Evolutionary conservation across 92 coral and sea anemone genomes (phyloP).

Genomic region (Muricea muricata): DNA sequence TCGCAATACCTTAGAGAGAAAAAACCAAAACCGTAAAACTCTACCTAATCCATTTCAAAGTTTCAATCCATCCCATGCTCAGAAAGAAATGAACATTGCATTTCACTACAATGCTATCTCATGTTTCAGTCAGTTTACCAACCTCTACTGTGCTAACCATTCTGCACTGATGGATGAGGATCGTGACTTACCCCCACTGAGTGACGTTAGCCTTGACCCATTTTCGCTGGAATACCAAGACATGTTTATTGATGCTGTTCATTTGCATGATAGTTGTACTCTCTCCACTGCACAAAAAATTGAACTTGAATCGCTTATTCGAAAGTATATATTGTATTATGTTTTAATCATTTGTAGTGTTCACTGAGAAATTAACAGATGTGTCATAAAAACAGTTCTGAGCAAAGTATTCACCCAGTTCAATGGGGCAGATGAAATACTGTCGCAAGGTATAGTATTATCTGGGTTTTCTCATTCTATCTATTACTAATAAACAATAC

Average conservation of each 20-base stretch:
- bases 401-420: no score
- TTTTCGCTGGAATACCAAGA: conserved; percentile 40
- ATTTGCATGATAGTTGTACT: conserved; percentile 5
- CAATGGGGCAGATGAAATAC: no score
- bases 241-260: conserved; percentile 27
- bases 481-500: no score
- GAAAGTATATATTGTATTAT: no score
- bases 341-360: no score
- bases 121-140: neutral
- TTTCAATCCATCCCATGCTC: conserved; percentile 1
- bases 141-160: conserved; percentile 3
- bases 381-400: no score
- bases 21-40: neutral
- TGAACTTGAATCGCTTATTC: no score
- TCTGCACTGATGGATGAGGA: neutral
- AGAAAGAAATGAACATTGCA: conserved; percentile 4
- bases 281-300: neutral
- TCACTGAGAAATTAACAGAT: no score
- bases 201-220: conserved; percentile 46
- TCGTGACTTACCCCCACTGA: conserved; percentile 44
- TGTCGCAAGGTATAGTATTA: no score
- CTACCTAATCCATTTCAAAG: neutral
- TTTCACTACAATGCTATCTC: neutral
- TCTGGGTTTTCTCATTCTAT: no score
- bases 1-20: neutral